These are phyloP conservation scores for Himantopus leucocephalus DNA, from an alignment of 2,113 vertebrate species.

Conservation along the genomic window DNA sequence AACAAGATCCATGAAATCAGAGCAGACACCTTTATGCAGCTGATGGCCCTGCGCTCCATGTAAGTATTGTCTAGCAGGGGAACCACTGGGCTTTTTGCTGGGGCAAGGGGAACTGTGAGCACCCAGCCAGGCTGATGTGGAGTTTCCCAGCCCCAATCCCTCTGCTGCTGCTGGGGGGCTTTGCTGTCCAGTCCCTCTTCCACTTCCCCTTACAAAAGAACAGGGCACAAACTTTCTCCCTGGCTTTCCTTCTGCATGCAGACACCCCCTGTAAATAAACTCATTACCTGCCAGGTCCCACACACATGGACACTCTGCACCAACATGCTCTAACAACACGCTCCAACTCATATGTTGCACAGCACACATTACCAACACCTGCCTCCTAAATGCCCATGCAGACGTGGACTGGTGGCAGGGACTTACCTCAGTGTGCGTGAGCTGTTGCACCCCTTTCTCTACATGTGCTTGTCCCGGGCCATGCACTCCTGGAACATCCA, in stretches of 20 bases:
- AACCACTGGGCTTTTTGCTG: not conserved
- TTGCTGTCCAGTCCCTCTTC: not conserved
- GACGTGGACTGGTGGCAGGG: not conserved
- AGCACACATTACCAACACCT: fast-evolving
- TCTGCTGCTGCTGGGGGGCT: not conserved
- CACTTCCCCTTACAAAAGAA: not conserved
- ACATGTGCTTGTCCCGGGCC: not conserved
- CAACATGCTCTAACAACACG: fast-evolving
- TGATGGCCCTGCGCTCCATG: conserved; percentile 84
- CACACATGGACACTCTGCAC: not conserved
- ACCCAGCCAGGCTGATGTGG: not conserved
- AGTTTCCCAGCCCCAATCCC: not conserved
- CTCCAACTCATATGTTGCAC: not conserved
- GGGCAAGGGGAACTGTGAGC: not conserved
- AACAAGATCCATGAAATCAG: conserved; percentile 87
- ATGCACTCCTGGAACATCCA: fast-evolving
- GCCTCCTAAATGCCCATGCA: not conserved
- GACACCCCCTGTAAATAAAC: not conserved
- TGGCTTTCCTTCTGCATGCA: not conserved
- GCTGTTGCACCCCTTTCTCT: not conserved
- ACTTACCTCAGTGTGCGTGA: fast-evolving
- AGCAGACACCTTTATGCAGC: conserved; percentile 88
- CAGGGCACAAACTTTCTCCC: not conserved
- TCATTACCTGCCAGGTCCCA: not conserved
- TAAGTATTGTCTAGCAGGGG: conserved; percentile 70